phyloP scores from a whole-genome alignment of 2,888 invertebrate species.

The Agrenia bidenticulata region DNA sequence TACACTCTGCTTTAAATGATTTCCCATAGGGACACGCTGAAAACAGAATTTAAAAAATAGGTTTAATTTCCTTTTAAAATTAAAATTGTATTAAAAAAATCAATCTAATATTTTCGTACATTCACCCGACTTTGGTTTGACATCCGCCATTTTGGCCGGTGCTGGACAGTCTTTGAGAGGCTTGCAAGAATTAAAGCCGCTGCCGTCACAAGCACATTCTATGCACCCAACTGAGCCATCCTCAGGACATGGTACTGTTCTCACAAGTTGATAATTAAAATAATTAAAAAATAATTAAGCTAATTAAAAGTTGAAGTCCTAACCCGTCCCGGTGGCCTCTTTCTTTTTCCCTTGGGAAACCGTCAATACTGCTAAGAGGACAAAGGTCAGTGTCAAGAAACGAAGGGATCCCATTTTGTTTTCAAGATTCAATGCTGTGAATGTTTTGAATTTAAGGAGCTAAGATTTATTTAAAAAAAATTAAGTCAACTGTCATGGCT shows the following conservation, averaged over 20 bases:
- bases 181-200: background rate
- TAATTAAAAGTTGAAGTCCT: too few species aligned
- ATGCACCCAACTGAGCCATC: background rate
- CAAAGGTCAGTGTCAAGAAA: too few species aligned
- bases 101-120: background rate
- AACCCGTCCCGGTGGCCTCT: too few species aligned
- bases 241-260: background rate
- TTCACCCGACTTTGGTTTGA: background rate
- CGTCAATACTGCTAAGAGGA: too few species aligned
- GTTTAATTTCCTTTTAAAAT: background rate
- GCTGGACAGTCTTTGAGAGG: background rate
- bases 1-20: background rate
- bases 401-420: too few species aligned
- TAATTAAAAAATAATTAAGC: too few species aligned
- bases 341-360: too few species aligned
- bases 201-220: background rate
- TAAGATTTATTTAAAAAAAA: too few species aligned
- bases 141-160: background rate
- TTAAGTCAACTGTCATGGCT: too few species aligned
- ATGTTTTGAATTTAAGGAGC: too few species aligned
- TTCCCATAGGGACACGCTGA: background rate
- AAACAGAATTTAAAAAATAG: conserved; percentile 1
- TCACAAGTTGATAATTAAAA: too few species aligned
- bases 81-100: background rate
- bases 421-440: too few species aligned